Base-by-base conservation (phyloP, 2,888 invertebrate genomes). In the Prosopocoilus inquinatus region DNA sequence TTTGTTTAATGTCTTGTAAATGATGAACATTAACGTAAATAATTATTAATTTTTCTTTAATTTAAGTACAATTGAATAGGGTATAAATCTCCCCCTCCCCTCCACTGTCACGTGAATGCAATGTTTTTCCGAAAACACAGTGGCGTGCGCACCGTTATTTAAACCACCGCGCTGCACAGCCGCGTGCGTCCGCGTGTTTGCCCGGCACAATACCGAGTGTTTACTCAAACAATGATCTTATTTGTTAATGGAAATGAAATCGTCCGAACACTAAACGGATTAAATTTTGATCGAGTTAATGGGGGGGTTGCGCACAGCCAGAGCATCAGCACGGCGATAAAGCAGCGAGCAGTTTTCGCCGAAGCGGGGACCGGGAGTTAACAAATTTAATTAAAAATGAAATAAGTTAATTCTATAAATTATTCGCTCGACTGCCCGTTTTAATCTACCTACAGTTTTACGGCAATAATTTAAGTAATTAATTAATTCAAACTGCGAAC, bases 211-310 rank as follows among this genome's bases (percentile, higher is more conserved):
- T 59, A 60, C 46, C 52, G 52, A 55, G 41, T 60, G 60, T 59
- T 60, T 58, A 57, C 56, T 53, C 58, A 55, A 56, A 59, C 58
- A 62, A 60, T 54, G 61, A 58, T 66, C 65, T 67, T 68, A 66
- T 67, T 68, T 67, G 68, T 67, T 67, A 67, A 68, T 68, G 67
- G 68, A 67, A 68, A 67, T 67, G 66, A 68, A 67, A 68, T 68
- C 63, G 67, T 64, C 67, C 63, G 64, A 59, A 63, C 66, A 55
- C 63, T 68, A 68, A 68, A 57, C 59, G 64, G 61, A 68, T 68
- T 68, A 67, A 67, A 67, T 64, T 67, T 67, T 66, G 66, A 67
- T 68, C 65, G 67, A 65, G 67, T 65, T 67, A 67, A 67, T 68
- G 68, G 66, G 41, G n/a, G 8, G 39, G 12, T 15, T 15, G 34